Base-by-base conservation (phyloP, 2,888 invertebrate genomes). In the Drosophila flavopinicola region DNA sequence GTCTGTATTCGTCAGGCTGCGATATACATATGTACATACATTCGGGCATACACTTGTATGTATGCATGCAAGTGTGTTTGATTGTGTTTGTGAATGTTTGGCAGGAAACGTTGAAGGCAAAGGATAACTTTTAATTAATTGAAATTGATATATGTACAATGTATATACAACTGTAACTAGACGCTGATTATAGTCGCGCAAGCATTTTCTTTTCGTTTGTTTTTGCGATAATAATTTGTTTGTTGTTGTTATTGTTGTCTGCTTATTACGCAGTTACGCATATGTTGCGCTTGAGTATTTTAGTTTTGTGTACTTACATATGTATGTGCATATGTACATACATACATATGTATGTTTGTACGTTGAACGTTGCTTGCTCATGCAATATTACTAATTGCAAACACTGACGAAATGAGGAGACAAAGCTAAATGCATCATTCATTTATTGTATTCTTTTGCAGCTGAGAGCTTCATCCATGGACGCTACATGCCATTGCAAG, bases 401-500 rank as follows among this genome's bases (percentile, higher is more conserved):
- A 4, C 11, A 13, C n/a, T 54, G 4, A 13, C 52, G 39, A 37
- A 69, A 68, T 58, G 5, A 3, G 9, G 1, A n/a, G n/a, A n/a
- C n/a, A n/a, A n/a, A n/a, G n/a, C n/a, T n/a, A n/a, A n/a, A n/a
- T n/a, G n/a, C n/a, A n/a, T n/a, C n/a, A n/a, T n/a, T 37, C 27
- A 44, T 42, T 23, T 39, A 35, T 25, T 0, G 1, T 11, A 7
- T 37, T 6, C 6, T 17, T 5, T 57, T 44, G 1, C 35, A 83
- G 84, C 59, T 73, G 94, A 94, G 78, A 93, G 92, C 73, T 92
- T 93, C 86, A 92, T 95, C 68, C 94, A 93, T 83, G 95, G 96
- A 75, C 93, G 94, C 88, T 96, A 96, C 90, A 94, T 95, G 90
- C 92, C 94, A 68, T 94, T 95, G 66, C 94, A 95, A 88, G 97